phyloP scores from a whole-genome alignment of 2,797 vertebrate genomes.

The Molossus alvarezi region DNA sequence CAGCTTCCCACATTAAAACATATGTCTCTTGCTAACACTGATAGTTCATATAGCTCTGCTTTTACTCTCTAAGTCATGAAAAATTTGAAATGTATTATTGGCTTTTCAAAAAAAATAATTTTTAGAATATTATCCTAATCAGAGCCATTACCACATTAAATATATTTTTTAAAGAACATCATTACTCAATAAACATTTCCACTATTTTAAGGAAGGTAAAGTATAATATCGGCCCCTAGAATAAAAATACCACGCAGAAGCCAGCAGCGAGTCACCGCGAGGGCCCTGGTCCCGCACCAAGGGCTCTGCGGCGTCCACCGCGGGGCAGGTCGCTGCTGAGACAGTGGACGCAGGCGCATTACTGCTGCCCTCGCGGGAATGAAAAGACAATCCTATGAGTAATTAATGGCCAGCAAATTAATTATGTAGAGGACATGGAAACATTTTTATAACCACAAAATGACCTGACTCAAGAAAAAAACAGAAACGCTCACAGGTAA shows the following conservation, averaged over 20 bases:
- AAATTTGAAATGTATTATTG: background rate
- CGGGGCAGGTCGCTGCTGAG: background rate
- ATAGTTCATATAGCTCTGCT: background rate
- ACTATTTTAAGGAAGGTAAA: background rate
- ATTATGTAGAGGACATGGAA: background rate
- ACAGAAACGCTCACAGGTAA: background rate
- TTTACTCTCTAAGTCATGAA: background rate
- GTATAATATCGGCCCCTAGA: background rate
- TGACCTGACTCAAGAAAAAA: background rate
- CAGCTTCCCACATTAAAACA: background rate
- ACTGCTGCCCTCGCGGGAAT: background rate
- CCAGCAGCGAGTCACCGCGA: background rate
- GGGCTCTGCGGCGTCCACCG: background rate
- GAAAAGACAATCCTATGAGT: background rate
- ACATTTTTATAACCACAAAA: background rate
- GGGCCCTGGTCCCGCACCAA: background rate
- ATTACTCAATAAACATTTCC: background rate
- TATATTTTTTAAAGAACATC: background rate
- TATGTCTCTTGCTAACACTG: background rate
- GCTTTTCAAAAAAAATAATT: background rate
- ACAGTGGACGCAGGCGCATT: background rate
- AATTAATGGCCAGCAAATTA: background rate
- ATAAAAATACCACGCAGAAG: background rate
- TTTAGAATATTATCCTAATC: background rate
- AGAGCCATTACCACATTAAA: background rate